phyloP scores from a whole-genome alignment of 2,888 invertebrate genomes.

The Platycheirus albimanus region DNA sequence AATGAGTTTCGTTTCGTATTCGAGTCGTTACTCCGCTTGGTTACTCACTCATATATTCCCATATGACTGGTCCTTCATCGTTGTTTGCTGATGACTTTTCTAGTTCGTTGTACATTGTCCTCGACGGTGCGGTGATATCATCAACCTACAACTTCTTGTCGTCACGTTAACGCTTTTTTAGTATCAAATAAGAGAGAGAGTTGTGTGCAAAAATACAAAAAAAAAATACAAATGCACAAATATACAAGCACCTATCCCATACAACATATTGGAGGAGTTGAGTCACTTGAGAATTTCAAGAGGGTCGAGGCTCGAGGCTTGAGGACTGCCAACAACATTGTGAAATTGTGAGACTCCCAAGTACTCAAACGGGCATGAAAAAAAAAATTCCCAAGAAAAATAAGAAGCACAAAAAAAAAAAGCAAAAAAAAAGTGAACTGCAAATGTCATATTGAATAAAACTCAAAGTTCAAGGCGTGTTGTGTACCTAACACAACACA shows the following conservation, averaged over 20 bases:
- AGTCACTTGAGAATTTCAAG: slow-evolving; percentile 69
- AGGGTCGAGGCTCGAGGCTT: slow-evolving; percentile 57
- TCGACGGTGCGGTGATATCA: slow-evolving; percentile 63
- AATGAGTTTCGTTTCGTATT: slow-evolving; percentile 54
- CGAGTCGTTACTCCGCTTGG: slow-evolving; percentile 38
- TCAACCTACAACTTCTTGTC: slow-evolving; percentile 67
- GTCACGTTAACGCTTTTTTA: slow-evolving; percentile 65
- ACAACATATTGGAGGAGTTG: slow-evolving; percentile 42
- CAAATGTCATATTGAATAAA: slow-evolving; percentile 72
- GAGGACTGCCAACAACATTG: slow-evolving; percentile 64
- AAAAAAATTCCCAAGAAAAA: slow-evolving; percentile 34
- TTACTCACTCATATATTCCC: slow-evolving; percentile 20
- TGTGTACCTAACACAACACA: slow-evolving; percentile 18
- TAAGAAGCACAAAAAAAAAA: slow-evolving; percentile 15
- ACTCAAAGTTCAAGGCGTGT: slow-evolving; percentile 72
- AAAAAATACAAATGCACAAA: slow-evolving; percentile 35
- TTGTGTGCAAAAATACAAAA: slow-evolving; percentile 44
- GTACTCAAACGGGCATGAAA: slow-evolving; percentile 69
- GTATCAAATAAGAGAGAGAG: slow-evolving; percentile 60
- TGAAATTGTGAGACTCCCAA: slow-evolving; percentile 70
- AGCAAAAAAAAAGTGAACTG: slow-evolving; percentile 55
- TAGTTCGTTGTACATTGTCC: slow-evolving; percentile 54
- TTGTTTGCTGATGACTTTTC: slow-evolving; percentile 46
- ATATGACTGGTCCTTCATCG: slow-evolving; percentile 18
- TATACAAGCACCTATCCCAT: slow-evolving; percentile 30